Base-by-base conservation (phyloP, 2,113 vertebrate genomes). In the Varanus salvator region DNA sequence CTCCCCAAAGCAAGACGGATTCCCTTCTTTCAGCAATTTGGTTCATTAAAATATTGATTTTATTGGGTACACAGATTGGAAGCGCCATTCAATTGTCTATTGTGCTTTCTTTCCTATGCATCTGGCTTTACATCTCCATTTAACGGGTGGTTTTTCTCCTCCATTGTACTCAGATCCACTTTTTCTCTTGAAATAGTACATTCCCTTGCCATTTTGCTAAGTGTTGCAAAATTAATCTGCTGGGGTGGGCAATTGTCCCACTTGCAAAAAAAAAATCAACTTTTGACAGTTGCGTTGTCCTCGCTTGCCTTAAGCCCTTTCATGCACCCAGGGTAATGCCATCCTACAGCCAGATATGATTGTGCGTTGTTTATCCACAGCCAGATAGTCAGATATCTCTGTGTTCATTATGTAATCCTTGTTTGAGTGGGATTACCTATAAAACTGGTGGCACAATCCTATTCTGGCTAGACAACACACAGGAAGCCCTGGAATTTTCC, bases 1-100 rank as follows among this genome's bases (percentile, higher is more conserved):
- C 84, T 85, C 57, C 74, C 86, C 81, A 89, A 93, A 93, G 82
- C 76, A 84, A 72, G 88, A 91, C 90, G 91, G 92, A 92, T 90
- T 95, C 91, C 90, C 93, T 94, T 92, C 88, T 90, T 95, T 92
- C 92, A 90, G 89, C 85, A 87, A 23, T 93, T 93, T 96, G 93
- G 89, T 91, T 93, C 94, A 93, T 95, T 94, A 96, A 91, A 86
- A 87, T 75, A 87, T 68, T 89, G 92, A 94, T 93, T 90, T 91
- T 93, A 94, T 78, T 93, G 19, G 80, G 27, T 44, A 85, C 85
- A 91, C 54, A 78, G 72, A 54, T 14, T 80, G 89, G 72, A 89
- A 90, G 88, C 94, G 93, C 89, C 90, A 87, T 80, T 95, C 92
- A 93, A 80, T 87, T 84, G n/a, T 89, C 91, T 93, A 83, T 87